Percentiles rank a stretch among this genome's conserved stretches.
These are phyloP conservation scores for Phoxinus phoxinus DNA, from an alignment of 2,113 vertebrate genomes.

Conservation along the genomic window DNA sequence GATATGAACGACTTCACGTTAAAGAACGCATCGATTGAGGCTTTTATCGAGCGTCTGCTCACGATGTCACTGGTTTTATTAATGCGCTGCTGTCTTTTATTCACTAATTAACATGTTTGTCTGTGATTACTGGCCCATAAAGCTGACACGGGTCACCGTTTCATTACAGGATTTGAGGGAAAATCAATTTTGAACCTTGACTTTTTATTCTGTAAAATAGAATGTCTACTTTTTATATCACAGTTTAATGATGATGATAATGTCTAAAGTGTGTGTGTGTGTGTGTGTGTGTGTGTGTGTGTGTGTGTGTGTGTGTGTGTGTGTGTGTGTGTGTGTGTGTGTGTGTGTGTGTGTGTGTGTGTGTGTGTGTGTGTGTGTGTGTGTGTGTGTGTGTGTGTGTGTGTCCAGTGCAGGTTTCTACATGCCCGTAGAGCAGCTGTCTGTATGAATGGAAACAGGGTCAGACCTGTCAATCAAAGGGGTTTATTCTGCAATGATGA, in stretches of 20 bases:
- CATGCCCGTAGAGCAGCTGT: not conserved
- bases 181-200: not conserved
- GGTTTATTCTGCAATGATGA: not conserved
- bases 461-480: not conserved
- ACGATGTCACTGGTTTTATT: conserved; percentile 42
- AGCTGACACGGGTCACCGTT: not conserved
- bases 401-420: not conserved
- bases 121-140: not conserved
- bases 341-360: too few relatives aligned
- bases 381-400: too few relatives aligned
- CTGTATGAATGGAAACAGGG: not conserved
- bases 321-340: too few relatives aligned
- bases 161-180: not conserved
- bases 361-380: too few relatives aligned
- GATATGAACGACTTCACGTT: conserved; percentile 10
- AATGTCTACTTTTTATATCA: too few relatives aligned
- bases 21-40: conserved; percentile 26
- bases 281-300: too few relatives aligned
- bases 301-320: too few relatives aligned
- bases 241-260: too few relatives aligned
- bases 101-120: conserved; percentile 6
- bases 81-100: conserved; percentile 27
- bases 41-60: conserved; percentile 29
- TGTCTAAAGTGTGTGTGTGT: too few relatives aligned
- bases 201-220: not conserved